Evolutionary conservation across 92 coral and sea anemone species (phyloP).

Genomic region (Hydrozoanthus gracilis): DNA sequence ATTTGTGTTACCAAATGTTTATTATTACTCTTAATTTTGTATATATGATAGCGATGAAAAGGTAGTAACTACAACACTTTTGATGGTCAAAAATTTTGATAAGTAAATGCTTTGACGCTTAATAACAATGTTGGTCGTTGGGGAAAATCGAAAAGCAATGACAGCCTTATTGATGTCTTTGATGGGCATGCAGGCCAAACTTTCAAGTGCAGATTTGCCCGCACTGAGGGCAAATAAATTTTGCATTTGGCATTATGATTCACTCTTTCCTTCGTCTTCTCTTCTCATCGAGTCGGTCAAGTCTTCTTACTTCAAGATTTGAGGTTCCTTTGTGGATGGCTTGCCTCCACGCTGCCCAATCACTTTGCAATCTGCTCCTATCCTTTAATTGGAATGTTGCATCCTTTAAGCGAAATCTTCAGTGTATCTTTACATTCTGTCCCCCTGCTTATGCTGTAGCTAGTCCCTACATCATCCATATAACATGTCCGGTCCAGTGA

Average conservation of each 20-base stretch:
- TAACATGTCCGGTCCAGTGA: no score
- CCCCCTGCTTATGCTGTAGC: background rate
- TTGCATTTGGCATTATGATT: background rate
- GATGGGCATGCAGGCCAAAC: background rate
- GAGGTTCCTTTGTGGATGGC: background rate
- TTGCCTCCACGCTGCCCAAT: background rate
- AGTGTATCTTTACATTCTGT: background rate
- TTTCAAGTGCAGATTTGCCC: background rate
- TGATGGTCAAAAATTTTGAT: no score
- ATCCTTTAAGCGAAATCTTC: background rate
- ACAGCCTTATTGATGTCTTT: background rate
- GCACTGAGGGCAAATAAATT: background rate
- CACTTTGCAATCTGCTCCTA: background rate
- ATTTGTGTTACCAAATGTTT: no score
- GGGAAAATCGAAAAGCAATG: background rate
- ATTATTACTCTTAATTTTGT: no score
- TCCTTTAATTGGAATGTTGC: background rate
- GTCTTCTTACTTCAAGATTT: background rate
- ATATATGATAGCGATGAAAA: no score
- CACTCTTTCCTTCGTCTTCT: background rate
- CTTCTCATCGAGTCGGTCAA: background rate
- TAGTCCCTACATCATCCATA: no score
- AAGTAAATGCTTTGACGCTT: no score
- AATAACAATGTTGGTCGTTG: no score
- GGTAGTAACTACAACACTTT: no score